Base-by-base conservation (phyloP, 2,113 vertebrate genomes). In the Oncorhynchus mykiss region DNA sequence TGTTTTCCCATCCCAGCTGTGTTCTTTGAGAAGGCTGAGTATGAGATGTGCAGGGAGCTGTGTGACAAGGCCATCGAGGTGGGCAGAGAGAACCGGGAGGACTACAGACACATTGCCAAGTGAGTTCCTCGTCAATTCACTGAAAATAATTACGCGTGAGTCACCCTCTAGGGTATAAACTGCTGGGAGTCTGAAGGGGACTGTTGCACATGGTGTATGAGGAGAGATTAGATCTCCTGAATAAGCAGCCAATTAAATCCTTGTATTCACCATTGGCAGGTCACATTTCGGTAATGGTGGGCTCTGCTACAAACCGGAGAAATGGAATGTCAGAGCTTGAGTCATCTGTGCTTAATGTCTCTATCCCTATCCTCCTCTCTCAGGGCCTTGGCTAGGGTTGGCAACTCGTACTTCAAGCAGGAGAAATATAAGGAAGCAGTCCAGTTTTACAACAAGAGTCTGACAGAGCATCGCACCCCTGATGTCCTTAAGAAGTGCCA, bases 401-500 rank as follows among this genome's bases (percentile, higher is more conserved):
- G 96, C n/a, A 98, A 96, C 85, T 97, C 97, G 0, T 95, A 95
- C 78, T 95, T 95, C 84, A 97, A 96, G 80, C 92, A 98, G 85
- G 96, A 97, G 13, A 92, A 91, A 76, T 95, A 95, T 84, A 95
- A 95, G 84, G 96, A 98, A 57, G 96, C 97, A 3, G 80, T 96
- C 82, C 96, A 97, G 71, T 97, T 93, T 88, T 96, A 93, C 81
- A 97, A 99, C 90, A 99, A 99, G 88, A 97, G 96, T 51, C 87
- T 98, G 76, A 94, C 96, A 0, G 97, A 99, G 80, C 97, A 98
- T 80, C 94, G 96, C 48, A 97, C 93, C 1, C 96, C 97, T 0
- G 97, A 98, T 0, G 96, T 99, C 65, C 90, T 98, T 76, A 99
- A 97, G 88, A 98, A 96, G 80, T 98, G 96, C 77, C 96, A 97